Base-by-base conservation (phyloP, 2,888 invertebrate genomes). In the Callinectes sapidus region DNA sequence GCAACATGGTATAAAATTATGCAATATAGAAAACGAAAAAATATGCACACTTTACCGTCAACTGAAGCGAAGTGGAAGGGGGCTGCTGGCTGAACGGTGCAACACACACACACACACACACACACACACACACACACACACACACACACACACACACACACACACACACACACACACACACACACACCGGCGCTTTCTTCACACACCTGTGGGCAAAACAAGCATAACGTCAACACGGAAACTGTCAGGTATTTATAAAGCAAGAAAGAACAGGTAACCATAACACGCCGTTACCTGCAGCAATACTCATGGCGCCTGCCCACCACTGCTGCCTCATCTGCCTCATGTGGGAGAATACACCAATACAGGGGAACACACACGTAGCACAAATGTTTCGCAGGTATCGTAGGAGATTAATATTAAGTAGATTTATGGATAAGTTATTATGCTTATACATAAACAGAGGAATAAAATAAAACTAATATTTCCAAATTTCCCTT, bases 81-180 rank as follows among this genome's bases (percentile, higher is more conserved):
- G 23, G 61, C 61, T 23, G 61, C 61, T 61, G 61, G 18, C 61
- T 23, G 2, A 23, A 61, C 23, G 61, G 16, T 55, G 55, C 13
- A 55, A 55, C 55, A 55, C 10, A 55, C 55, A 55, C 55, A 55
- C 10, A 55, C 55, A 55, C 55, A 61, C 61, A 18, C 61, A 61
- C 61, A 61, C 61, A 18, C 61, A 61, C 61, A 61, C 61, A 61
- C 61, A 61, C 61, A 61, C 61, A 61, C 61, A 61, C 61, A 61
- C 61, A 61, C 61, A 61, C 61, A 61, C 61, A 61, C 61, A 61
- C 61, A 61, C 61, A 61, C 61, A 61, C 61, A 61, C 61, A 61
- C 61, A 61, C 61, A 61, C 61, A 61, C 61, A 61, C 61, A 61
- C 23, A 61, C 23, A 16, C 18, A 61, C 61, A 61, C 61, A 61